Evolutionary conservation across 2,888 invertebrate genomes (phyloP).

Genomic region (Drosophila ustulata): DNA sequence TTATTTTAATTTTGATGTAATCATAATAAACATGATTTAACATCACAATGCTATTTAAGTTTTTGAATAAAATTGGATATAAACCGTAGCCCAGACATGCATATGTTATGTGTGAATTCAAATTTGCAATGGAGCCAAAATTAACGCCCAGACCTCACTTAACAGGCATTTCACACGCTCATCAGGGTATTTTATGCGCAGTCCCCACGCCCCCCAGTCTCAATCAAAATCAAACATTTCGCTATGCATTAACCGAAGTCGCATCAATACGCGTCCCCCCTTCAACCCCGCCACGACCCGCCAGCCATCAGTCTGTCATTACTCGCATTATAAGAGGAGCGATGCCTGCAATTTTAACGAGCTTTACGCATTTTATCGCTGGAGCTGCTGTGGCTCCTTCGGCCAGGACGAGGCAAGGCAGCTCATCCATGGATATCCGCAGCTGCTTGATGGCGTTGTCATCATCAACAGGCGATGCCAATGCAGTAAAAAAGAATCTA

Average conservation of each 20-base stretch:
- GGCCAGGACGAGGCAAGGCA: slow-evolving; percentile 25
- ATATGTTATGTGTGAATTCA: not conserved
- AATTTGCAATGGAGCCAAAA: slow-evolving; percentile 4
- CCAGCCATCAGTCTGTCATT: slow-evolving; percentile 52
- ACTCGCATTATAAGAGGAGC: slow-evolving; percentile 70
- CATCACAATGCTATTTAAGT: too few species aligned
- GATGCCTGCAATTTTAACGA: slow-evolving; percentile 77
- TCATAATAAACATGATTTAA: too few species aligned
- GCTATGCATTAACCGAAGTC: slow-evolving; percentile 51
- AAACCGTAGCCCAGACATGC: not conserved
- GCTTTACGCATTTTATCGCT: slow-evolving; percentile 75
- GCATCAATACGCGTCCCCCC: slow-evolving; percentile 52
- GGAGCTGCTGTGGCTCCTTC: slow-evolving; percentile 21
- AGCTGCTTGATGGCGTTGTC: slow-evolving; percentile 51
- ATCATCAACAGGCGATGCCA: slow-evolving; percentile 68
- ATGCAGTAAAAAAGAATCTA: slow-evolving; percentile 83
- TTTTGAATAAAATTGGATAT: too few species aligned
- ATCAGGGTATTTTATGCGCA: slow-evolving; percentile 37
- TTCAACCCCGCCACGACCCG: not conserved
- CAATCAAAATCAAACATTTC: slow-evolving; percentile 50
- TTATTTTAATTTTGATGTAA: too few species aligned
- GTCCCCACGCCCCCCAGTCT: not conserved
- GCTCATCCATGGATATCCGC: slow-evolving; percentile 36
- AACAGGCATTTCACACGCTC: slow-evolving; percentile 49
- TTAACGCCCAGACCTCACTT: slow-evolving; percentile 17